These are phyloP conservation scores for Lymantria monacha DNA, from an alignment of 2,888 invertebrate genomes.

Conservation along the genomic window DNA sequence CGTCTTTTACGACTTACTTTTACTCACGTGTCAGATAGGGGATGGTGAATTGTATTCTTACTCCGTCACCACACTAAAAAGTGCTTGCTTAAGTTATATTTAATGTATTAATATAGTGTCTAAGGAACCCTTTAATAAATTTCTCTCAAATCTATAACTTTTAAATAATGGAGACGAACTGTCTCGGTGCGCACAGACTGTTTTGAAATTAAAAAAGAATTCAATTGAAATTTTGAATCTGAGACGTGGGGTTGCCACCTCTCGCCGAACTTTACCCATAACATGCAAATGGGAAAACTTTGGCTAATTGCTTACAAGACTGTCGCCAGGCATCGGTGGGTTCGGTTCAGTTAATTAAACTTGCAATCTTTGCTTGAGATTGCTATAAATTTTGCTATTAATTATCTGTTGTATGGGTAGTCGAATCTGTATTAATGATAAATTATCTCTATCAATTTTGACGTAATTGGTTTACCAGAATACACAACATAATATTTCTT, in stretches of 20 bases:
- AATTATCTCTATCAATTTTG: neutral
- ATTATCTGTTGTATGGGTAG: slow-evolving; percentile 6
- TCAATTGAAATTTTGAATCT: slow-evolving; percentile 50
- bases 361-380: slow-evolving; percentile 39
- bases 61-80: too few relatives aligned
- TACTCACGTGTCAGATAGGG: too few relatives aligned
- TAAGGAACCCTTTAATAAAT: too few relatives aligned
- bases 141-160: too few relatives aligned
- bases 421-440: neutral
- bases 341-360: slow-evolving; percentile 52
- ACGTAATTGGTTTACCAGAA: too few relatives aligned
- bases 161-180: slow-evolving; percentile 11
- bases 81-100: too few relatives aligned
- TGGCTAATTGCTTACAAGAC: slow-evolving; percentile 59
- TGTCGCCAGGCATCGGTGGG: slow-evolving; percentile 45
- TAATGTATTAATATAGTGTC: too few relatives aligned
- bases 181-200: slow-evolving; percentile 37
- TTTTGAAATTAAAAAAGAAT: slow-evolving; percentile 62
- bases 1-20: too few relatives aligned
- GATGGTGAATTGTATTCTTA: too few relatives aligned
- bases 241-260: slow-evolving; percentile 36
- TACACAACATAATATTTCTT: too few relatives aligned
- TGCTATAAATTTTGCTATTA: slow-evolving; percentile 10
- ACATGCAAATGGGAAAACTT: slow-evolving; percentile 77
- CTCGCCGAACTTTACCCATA: slow-evolving; percentile 64